Conservation (phyloP, 1,140 invertebrate genomes). For the Drosophila lacteicornis region DNA sequence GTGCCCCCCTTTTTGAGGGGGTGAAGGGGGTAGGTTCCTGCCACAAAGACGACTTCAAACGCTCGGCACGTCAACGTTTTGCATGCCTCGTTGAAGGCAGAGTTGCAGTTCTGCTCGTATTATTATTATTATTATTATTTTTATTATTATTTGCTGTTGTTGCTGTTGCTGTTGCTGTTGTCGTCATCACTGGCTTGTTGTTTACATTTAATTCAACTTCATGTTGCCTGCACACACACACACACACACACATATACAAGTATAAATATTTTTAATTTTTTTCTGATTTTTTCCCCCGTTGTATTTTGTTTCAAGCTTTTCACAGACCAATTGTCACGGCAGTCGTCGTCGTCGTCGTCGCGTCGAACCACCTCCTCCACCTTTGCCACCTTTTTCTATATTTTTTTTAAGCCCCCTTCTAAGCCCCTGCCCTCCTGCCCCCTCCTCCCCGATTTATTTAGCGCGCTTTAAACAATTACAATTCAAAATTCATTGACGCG, state of each 20-base stretch:
- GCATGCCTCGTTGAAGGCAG: slow-evolving; percentile 79
- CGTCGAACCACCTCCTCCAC: slow-evolving; percentile 6
- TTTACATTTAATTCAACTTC: slow-evolving; percentile 62
- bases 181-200: slow-evolving; percentile 40
- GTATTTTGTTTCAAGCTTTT: slow-evolving; percentile 80
- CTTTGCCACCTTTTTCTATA: slow-evolving; percentile 10
- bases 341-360: slow-evolving; percentile 71
- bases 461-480: slow-evolving; percentile 81
- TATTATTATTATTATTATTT: slow-evolving; percentile 41
- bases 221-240: slow-evolving; percentile 31
- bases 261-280: slow-evolving; percentile 28
- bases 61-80: slow-evolving; percentile 77
- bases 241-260: slow-evolving; percentile 1
- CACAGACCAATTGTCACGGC: slow-evolving; percentile 81
- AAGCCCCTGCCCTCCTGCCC: neutral
- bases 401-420: neutral
- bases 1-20: neutral
- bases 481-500: slow-evolving; percentile 84
- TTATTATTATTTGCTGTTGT: slow-evolving; percentile 19
- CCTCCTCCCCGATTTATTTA: slow-evolving; percentile 11
- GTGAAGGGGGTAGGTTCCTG: neutral
- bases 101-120: slow-evolving; percentile 42
- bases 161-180: slow-evolving; percentile 41
- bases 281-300: slow-evolving; percentile 34
- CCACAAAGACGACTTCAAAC: slow-evolving; percentile 80